Base-by-base conservation (phyloP, 1,140 invertebrate genomes). In the Cephus cinctus region DNA sequence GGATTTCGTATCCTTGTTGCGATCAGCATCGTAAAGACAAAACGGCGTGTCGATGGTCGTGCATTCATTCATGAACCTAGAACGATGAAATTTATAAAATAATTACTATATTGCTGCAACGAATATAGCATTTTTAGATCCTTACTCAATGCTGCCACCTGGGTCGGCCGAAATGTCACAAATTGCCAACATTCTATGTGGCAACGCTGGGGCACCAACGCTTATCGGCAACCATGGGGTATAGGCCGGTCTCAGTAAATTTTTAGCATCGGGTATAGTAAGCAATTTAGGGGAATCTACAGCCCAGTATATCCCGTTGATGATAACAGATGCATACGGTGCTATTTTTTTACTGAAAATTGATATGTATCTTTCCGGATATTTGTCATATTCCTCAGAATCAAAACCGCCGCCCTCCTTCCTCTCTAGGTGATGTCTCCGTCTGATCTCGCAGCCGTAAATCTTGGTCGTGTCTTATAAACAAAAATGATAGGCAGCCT, bases 31-130 rank as follows among this genome's bases (percentile, higher is more conserved):
- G 68, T 99, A 99, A 0, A 99, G 80, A 71, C 93, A 98, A 74
- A 99, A 99, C 0, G 97, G 97, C 11, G 92, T 97, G 65, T 99
- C 97, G 41, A 99, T 99, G 0, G 96, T 99, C 0, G 98, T 99
- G 63, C 96, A 99, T 67, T 99, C 96, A 62, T 96, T 96, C 96
- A 99, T 98, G 65, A 99, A 99, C 36, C 71, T 75, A 21, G 11
- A 6, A 36, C 34, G 9, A 9, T 9, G 1, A 36, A 36, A 14
- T 1, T 9, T 9, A 36, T 36, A 36, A 36, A 36, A 36, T 6
- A 36, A 1, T 40, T 39, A 53, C 32, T 21, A 35, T n/a, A 23
- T 14, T 15, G 1, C 6, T 6, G 15, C 11, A 36, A 36, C 6
- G 34, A 16, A 36, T 9, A 45, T 27, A 27, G n/a, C 25, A 25